Percentiles rank a stretch among this genome's conserved stretches.
phyloP scores from a whole-genome alignment of 2,797 vertebrate species.

The Kryptolebias ocellatus region DNA sequence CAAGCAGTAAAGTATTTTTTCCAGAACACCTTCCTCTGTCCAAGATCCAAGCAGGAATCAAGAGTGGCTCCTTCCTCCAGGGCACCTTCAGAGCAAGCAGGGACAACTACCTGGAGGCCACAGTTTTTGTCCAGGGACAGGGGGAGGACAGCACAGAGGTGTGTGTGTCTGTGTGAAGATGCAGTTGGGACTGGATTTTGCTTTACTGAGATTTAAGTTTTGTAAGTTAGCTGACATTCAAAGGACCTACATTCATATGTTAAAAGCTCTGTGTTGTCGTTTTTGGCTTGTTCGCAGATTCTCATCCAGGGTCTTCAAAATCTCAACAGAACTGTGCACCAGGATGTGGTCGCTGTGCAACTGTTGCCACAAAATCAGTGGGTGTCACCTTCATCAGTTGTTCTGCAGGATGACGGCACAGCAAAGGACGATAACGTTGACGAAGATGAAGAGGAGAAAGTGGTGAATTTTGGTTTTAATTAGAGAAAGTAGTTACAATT shows the following conservation, averaged over 20 bases:
- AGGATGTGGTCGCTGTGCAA: constrained; percentile 94
- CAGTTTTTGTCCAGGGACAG: constrained; percentile 92
- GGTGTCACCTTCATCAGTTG: constrained; percentile 90
- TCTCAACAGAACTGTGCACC: constrained; percentile 93
- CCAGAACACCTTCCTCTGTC: constrained; percentile 94
- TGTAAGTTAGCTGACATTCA: background rate
- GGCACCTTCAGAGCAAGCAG: constrained; percentile 93
- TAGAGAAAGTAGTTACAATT: background rate
- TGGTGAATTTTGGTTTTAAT: constrained; percentile 63
- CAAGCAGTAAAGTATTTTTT: constrained; percentile 89
- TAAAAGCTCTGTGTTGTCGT: background rate
- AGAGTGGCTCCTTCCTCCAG: constrained; percentile 90
- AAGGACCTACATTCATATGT: background rate
- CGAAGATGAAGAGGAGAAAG: constrained; percentile 85
- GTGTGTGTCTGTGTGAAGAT: constrained; percentile 31
- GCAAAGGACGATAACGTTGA: constrained; percentile 87
- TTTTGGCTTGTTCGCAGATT: constrained; percentile 77
- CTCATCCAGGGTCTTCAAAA: constrained; percentile 93
- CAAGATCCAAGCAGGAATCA: constrained; percentile 93
- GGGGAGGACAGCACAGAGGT: constrained; percentile 90
- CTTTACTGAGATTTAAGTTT: background rate
- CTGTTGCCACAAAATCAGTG: constrained; percentile 86
- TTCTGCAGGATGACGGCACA: constrained; percentile 90
- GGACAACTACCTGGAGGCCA: constrained; percentile 97
- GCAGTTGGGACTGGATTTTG: background rate